Evolutionary conservation across 64 coral and sea anemone species (phyloP).

Genomic region (Montipora efflorescens): DNA sequence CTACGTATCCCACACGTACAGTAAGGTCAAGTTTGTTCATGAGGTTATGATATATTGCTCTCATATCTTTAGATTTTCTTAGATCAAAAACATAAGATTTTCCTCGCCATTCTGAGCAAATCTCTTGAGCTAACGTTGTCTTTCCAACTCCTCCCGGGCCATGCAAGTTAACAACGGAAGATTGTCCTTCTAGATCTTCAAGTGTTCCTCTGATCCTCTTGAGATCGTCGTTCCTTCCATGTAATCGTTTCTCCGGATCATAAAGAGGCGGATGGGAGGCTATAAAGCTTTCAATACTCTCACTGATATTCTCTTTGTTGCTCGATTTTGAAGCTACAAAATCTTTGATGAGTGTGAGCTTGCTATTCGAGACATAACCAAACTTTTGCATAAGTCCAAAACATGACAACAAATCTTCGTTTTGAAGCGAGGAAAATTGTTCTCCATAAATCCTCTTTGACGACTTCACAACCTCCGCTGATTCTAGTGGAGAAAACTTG

Average conservation of each 20-base stretch:
- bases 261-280: background rate
- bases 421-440: background rate
- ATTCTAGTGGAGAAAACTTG: background rate
- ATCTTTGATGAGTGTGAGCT: background rate
- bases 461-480: constrained; percentile 18
- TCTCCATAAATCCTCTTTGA: constrained; percentile 4
- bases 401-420: constrained; percentile 12
- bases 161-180: background rate
- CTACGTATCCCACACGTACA: background rate
- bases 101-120: constrained; percentile 20
- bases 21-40: background rate
- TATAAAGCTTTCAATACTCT: background rate
- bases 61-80: constrained; percentile 12
- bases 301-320: background rate
- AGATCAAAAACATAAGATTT: background rate
- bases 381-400: background rate
- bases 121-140: background rate
- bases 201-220: background rate
- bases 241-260: background rate
- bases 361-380: background rate
- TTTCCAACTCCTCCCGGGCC: constrained; percentile 11
- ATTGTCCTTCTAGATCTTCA: too few species aligned
- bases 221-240: background rate
- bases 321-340: constrained; percentile 8
- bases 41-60: background rate